Conservation (phyloP, 1,140 invertebrate genomes). For the Drosophila sp. region DNA sequence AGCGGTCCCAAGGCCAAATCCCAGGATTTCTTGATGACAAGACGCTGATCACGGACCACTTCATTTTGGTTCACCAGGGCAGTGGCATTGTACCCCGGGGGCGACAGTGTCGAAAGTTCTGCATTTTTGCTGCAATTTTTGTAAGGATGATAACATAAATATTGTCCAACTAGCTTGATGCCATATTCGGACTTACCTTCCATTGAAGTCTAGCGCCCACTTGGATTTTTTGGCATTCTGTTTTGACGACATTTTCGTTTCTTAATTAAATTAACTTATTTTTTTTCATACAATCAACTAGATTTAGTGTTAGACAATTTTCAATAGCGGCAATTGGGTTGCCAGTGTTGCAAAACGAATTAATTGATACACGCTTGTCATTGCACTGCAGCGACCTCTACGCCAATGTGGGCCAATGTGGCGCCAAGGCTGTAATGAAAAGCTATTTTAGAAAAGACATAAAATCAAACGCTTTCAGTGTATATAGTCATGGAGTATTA, state of each 20-base stretch:
- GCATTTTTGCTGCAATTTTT: constrained; percentile 66
- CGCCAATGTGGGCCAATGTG: no score
- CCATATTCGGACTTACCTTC: constrained; percentile 39
- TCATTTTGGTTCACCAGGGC: constrained; percentile 88
- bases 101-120: constrained; percentile 86
- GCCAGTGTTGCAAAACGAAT: neutral
- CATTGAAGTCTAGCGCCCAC: constrained; percentile 78
- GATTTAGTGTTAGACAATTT: constrained; percentile 22
- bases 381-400: no score
- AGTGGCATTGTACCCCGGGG: constrained; percentile 92
- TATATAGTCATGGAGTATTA: no score
- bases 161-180: neutral
- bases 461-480: no score
- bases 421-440: no score
- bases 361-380: no score
- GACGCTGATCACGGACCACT: constrained; percentile 89
- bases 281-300: constrained; percentile 23
- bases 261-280: constrained; percentile 37
- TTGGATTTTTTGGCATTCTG: constrained; percentile 73
- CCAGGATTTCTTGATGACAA: constrained; percentile 98
- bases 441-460: no score
- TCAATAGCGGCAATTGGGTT: neutral
- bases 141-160: constrained; percentile 12
- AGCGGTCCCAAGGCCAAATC: constrained; percentile 97
- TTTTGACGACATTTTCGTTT: constrained; percentile 72